Conservation (phyloP, 2,113 vertebrate species). For the Cryptomyrus ogoouensis region DNA sequence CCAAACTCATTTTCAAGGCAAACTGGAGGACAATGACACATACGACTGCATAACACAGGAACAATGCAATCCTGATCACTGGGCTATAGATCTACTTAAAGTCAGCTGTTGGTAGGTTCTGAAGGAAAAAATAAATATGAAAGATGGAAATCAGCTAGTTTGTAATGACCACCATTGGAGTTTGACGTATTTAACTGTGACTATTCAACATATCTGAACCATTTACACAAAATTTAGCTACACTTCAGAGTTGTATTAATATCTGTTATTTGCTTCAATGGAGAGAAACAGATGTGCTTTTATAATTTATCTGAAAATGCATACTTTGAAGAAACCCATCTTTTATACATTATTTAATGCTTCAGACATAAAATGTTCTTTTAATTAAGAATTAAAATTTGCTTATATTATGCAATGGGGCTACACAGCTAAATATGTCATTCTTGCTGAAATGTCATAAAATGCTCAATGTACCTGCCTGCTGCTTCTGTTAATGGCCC, state of each 20-base stretch:
- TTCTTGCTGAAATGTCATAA: background rate
- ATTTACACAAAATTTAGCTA: background rate
- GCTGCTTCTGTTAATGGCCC: background rate
- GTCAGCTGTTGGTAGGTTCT: background rate
- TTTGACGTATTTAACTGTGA: background rate
- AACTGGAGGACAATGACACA: background rate
- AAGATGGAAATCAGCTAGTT: background rate
- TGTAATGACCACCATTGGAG: background rate
- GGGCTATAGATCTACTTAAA: background rate
- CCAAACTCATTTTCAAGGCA: background rate
- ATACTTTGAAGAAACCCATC: background rate
- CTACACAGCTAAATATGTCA: background rate
- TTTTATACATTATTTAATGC: background rate
- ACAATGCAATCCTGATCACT: background rate
- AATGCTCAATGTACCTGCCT: background rate
- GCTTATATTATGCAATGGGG: background rate
- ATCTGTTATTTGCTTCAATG: background rate
- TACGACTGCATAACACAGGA: background rate
- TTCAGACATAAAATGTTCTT: background rate
- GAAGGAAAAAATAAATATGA: background rate
- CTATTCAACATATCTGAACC: background rate
- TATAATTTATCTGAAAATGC: background rate
- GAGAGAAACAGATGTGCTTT: background rate
- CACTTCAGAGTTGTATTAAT: background rate
- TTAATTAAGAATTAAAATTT: background rate